Percentiles rank a stretch among this genome's conserved stretches.
phyloP scores from a whole-genome alignment of 1,140 invertebrate genomes.

The Euwallacea fornicatus region DNA sequence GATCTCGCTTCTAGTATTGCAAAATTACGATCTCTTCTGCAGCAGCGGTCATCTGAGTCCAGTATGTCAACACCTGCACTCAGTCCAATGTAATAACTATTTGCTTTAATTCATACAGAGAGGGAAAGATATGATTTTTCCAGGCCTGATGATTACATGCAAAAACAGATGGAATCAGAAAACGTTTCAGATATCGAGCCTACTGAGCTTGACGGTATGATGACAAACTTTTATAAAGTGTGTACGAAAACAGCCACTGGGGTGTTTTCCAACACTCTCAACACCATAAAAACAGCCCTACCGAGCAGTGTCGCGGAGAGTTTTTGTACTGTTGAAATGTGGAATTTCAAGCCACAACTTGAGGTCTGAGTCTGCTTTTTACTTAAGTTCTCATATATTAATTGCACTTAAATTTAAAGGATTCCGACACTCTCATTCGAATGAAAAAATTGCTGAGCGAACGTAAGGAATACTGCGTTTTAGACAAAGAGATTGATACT shows the following conservation, averaged over 20 bases:
- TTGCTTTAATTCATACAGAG: not conserved
- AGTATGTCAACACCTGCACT: conserved; percentile 49
- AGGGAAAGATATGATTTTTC: conserved; percentile 3
- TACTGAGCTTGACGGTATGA: conserved; percentile 46
- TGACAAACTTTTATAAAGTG: conserved; percentile 51
- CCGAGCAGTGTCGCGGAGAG: conserved; percentile 44
- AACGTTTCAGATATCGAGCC: conserved; percentile 30
- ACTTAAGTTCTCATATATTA: not conserved
- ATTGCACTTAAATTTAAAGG: conserved; percentile 1
- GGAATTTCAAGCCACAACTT: conserved; percentile 36
- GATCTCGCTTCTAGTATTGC: conserved; percentile 73
- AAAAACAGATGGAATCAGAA: conserved; percentile 37
- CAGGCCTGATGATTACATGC: conserved; percentile 43
- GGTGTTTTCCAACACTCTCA: conserved; percentile 51
- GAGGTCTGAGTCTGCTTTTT: conserved; percentile 9
- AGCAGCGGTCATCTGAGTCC: conserved; percentile 62
- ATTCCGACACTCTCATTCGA: conserved; percentile 39
- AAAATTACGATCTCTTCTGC: conserved; percentile 66
- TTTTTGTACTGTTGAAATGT: conserved; percentile 38
- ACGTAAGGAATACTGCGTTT: conserved; percentile 49
- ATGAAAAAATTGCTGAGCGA: conserved; percentile 49
- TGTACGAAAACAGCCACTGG: conserved; percentile 52
- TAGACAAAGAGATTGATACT: conserved; percentile 47
- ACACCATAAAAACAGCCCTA: conserved; percentile 52
- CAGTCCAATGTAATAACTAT: conserved; percentile 48